Evolutionary conservation across 1,140 invertebrate genomes (phyloP), one percentile per base, ranked within the genome.

Genomic region (Neodiprion pinetum): DNA sequence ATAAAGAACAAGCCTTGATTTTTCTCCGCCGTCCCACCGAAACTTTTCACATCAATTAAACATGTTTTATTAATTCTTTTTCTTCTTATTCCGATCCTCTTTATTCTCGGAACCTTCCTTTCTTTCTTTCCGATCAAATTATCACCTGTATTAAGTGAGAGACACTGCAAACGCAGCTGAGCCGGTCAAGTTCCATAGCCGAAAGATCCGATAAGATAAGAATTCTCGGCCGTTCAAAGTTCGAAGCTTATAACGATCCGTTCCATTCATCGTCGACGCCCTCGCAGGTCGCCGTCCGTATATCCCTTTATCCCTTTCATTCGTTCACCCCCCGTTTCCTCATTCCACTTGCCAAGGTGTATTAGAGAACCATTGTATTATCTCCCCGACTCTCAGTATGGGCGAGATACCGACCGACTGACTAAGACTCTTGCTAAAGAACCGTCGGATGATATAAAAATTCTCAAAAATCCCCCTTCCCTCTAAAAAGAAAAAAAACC

Each of bases 341-440:
- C 17, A 21, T 21, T 21, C 17, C 17, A 21, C 17, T 21, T 21
- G 17, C 17, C 67, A 74, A 78, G 77, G 81, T 77, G 75, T 83
- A 83, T 84, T 83, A 83, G 82, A 83, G 81, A 21, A 21, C 82
- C 82, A 83, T 84, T 84, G 83, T 84, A 77, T 83, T 84, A 83
- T 84, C 82, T 83, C 82, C 82, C 83, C 17, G 17, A 21, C 17
- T 21, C 17, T 21, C 17, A 21, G 17, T 21, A 83, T 78, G 80
- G 79, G 68, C 76, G 78, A 79, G 81, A 84, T 83, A 83, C 80
- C 82, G 48, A 68, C 65, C 49, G 67, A 70, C 21, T 5, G 23
- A 67, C 12, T 73, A 77, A 71, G 67, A 73, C 76, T 73, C 74
- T 77, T 75, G 72, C 80, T 81, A 83, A 83, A 81, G 72, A 82